Percentiles rank a stretch among this genome's conserved stretches.
Evolutionary conservation across 1,140 invertebrate species (phyloP).

Genomic region (Idris sp.): DNA sequence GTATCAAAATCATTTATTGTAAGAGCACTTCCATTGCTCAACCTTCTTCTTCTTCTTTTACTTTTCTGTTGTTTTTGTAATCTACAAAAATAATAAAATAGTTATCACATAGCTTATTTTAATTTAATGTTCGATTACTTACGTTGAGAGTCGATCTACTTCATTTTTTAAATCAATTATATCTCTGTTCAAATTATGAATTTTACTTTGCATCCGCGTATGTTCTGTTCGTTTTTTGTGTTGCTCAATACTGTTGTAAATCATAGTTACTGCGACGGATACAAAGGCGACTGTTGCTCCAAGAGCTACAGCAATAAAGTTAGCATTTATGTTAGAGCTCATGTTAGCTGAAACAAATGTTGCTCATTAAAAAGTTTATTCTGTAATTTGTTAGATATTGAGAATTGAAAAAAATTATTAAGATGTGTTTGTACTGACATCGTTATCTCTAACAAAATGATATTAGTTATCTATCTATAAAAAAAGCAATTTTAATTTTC

Average conservation of each 20-base stretch:
- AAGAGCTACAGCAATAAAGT: conserved; percentile 70
- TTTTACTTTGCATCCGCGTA: conserved; percentile 74
- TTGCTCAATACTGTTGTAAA: conserved; percentile 81
- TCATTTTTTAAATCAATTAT: conserved; percentile 70
- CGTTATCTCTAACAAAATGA: too few relatives aligned
- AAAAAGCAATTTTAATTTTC: too few relatives aligned
- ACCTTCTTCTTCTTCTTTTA: conserved; percentile 64
- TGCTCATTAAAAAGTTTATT: too few relatives aligned
- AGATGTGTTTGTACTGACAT: too few relatives aligned
- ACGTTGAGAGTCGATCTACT: conserved; percentile 67
- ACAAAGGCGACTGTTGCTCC: conserved; percentile 81
- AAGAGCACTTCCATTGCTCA: conserved; percentile 62
- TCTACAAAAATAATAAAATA: conserved; percentile 21
- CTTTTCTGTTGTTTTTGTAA: conserved; percentile 65
- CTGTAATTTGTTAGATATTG: too few relatives aligned
- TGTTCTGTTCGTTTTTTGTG: conserved; percentile 76
- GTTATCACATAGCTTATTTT: too few relatives aligned
- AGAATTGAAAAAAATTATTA: too few relatives aligned
- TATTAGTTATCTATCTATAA: too few relatives aligned
- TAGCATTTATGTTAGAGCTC: conserved; percentile 60
- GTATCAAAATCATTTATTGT: conserved; percentile 69
- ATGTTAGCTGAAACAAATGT: too few relatives aligned
- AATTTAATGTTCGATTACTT: background rate
- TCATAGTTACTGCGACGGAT: conserved; percentile 81
- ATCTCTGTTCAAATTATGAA: conserved; percentile 68